A percentile compares a stretch with the other conserved stretches of the same genome.
phyloP scores from a whole-genome alignment of 2,888 invertebrate species.

The Lydus trimaculatus region DNA sequence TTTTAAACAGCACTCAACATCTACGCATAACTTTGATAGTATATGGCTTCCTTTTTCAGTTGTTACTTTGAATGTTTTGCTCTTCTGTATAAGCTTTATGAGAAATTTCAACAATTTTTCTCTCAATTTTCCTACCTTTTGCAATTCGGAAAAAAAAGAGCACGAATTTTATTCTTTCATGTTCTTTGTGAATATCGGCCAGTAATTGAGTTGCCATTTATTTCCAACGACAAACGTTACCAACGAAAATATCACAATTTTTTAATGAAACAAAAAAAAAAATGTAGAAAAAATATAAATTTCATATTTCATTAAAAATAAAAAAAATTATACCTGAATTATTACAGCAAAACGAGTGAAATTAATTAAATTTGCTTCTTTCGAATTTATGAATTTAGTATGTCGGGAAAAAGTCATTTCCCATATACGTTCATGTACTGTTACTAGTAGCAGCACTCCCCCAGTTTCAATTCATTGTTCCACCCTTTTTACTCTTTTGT shows the following conservation, averaged over 20 bases:
- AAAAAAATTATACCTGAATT: neutral
- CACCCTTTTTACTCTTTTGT: conserved; percentile 20
- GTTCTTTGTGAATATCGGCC: neutral
- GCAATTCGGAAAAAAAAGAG: neutral
- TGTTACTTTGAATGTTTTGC: neutral
- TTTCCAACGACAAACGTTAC: neutral
- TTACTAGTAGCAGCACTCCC: neutral
- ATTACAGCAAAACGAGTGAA: neutral
- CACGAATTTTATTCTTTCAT: neutral
- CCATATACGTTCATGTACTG: neutral
- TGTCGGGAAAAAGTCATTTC: neutral
- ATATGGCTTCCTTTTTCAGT: neutral
- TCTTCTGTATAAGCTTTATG: neutral
- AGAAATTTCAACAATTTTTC: neutral
- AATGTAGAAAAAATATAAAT: neutral
- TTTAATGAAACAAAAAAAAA: neutral
- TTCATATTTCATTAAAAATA: neutral
- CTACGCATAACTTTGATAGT: neutral
- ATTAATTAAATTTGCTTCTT: neutral
- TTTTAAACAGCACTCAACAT: neutral
- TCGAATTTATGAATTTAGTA: neutral
- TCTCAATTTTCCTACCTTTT: neutral
- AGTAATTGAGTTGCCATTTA: conserved; percentile 3
- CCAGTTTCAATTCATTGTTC: conserved; percentile 8
- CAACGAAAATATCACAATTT: neutral